Percentiles rank a stretch among this genome's conserved stretches.
Conservation (phyloP, 2,888 invertebrate genomes). For the Troilus luridus region DNA sequence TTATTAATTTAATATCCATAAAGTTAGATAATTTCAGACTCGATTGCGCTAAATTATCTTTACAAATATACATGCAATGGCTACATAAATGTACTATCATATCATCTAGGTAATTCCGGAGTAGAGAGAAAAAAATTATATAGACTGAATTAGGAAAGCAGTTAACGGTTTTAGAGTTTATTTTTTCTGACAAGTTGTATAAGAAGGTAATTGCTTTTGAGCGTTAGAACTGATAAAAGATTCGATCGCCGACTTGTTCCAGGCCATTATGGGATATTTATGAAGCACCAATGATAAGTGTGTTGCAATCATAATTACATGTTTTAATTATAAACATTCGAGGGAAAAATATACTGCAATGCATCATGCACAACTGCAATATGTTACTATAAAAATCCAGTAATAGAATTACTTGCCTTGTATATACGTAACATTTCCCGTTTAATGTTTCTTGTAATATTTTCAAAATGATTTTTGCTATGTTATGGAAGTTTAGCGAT, state of each 20-base stretch:
- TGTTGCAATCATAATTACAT: not conserved
- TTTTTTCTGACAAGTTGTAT: not conserved
- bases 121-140: not conserved
- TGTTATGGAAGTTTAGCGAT: too few relatives aligned
- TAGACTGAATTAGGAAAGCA: not conserved
- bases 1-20: too few relatives aligned
- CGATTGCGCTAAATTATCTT: too few relatives aligned
- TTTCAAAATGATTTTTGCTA: too few relatives aligned
- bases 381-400: too few relatives aligned
- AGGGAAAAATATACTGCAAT: not conserved
- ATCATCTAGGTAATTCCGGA: not conserved
- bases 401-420: too few relatives aligned
- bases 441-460: too few relatives aligned
- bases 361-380: not conserved
- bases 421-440: too few relatives aligned
- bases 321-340: not conserved
- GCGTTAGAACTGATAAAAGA: not conserved
- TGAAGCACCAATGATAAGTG: not conserved
- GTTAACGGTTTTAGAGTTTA: not conserved
- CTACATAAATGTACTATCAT: too few relatives aligned
- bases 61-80: too few relatives aligned
- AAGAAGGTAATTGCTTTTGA: constrained; percentile 7
- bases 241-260: not conserved
- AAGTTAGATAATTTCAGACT: too few relatives aligned
- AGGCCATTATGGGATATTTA: not conserved